These are phyloP conservation scores for Linyphia triangularis DNA, from an alignment of 2,888 invertebrate genomes.

Conservation along the genomic window DNA sequence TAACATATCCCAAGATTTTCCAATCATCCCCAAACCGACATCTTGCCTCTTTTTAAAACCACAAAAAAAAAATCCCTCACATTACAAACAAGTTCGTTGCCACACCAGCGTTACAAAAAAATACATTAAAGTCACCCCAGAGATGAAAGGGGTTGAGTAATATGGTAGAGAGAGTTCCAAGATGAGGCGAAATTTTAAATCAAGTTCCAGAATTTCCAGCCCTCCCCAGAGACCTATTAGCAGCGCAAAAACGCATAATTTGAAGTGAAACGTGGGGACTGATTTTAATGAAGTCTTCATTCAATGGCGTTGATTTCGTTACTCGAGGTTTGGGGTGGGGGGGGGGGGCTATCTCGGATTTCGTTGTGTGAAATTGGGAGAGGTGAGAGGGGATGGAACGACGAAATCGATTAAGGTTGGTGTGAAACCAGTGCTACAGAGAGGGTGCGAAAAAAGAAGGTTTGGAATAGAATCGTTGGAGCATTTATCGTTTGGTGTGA, in stretches of 20 bases:
- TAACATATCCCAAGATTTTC: too few species aligned
- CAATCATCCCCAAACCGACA: too few species aligned
- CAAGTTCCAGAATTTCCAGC: conserved; percentile 26
- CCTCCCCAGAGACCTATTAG: conserved; percentile 57
- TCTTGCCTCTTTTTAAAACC: too few species aligned
- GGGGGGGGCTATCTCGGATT: conserved; percentile 22
- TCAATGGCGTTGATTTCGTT: conserved; percentile 64
- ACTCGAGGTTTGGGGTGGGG: too few species aligned
- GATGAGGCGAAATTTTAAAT: conserved; percentile 45
- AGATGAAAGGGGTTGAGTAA: not conserved
- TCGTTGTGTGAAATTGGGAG: not conserved
- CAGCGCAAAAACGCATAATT: conserved; percentile 46
- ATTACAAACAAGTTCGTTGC: not conserved
- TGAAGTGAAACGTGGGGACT: conserved; percentile 69
- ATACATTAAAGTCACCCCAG: conserved; percentile 21
- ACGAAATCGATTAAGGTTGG: conserved; percentile 57
- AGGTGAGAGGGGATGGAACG: not conserved
- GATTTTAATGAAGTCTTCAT: conserved; percentile 68
- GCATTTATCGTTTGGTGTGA: not conserved
- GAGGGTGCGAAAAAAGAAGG: not conserved
- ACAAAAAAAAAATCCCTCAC: too few species aligned
- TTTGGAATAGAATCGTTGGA: not conserved
- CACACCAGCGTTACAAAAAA: not conserved
- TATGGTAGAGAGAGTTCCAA: not conserved
- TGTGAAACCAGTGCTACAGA: conserved; percentile 19